Conservation (phyloP, 2,888 invertebrate genomes). For the Branchellion lobata region DNA sequence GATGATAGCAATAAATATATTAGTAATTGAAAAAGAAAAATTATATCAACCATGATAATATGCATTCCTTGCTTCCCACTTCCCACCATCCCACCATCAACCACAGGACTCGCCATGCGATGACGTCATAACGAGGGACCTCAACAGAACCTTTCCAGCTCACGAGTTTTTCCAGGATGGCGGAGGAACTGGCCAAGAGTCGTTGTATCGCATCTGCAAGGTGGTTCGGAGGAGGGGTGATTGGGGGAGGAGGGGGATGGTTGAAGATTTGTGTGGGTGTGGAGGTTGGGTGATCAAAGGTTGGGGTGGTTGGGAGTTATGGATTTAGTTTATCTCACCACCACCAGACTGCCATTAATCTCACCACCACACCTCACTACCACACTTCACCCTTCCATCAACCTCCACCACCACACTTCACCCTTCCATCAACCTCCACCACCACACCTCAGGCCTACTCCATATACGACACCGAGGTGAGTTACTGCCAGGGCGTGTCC, state of each 20-base stretch:
- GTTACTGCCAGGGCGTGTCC: slow-evolving; percentile 97
- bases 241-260: no score
- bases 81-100: no score
- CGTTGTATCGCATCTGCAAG: slow-evolving; percentile 86
- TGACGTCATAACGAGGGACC: slow-evolving; percentile 90
- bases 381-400: no score
- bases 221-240: no score
- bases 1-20: no score
- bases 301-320: background rate
- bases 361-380: background rate
- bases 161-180: slow-evolving; percentile 95
- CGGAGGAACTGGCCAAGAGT: slow-evolving; percentile 92
- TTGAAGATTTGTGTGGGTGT: background rate
- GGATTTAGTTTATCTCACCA: no score
- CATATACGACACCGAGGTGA: slow-evolving; percentile 93
- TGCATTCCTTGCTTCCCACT: no score
- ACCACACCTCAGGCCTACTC: slow-evolving; percentile 96
- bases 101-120: slow-evolving; percentile 94
- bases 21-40: no score
- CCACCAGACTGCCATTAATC: no score
- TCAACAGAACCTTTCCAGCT: slow-evolving; percentile 96
- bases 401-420: background rate
- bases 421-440: no score
- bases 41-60: no score
- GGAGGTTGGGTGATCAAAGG: background rate